phyloP scores from a whole-genome alignment of 2,797 vertebrate genomes.

The Leontopithecus rosalia region DNA sequence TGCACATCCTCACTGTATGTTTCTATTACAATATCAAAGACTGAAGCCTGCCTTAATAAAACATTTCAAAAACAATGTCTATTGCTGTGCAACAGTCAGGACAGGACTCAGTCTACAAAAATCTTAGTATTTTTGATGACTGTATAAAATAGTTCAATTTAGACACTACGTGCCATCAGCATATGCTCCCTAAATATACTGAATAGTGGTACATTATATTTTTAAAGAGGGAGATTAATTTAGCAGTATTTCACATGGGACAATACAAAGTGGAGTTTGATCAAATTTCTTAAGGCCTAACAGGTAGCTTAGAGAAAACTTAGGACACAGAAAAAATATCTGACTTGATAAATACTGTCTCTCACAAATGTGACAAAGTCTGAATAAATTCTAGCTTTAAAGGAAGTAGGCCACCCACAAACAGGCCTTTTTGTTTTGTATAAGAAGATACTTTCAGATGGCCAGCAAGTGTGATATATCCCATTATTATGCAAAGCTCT shows the following conservation, averaged over 20 bases:
- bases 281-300: not conserved
- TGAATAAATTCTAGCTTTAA: conserved; percentile 11
- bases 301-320: not conserved
- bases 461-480: not conserved
- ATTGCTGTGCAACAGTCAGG: not conserved
- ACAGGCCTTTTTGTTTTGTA: not conserved
- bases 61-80: not conserved
- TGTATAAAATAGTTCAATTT: not conserved
- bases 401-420: not conserved
- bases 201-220: not conserved
- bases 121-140: not conserved
- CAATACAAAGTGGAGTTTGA: not conserved
- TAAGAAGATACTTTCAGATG: not conserved
- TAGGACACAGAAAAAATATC: not conserved
- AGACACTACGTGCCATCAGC: not conserved
- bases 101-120: not conserved
- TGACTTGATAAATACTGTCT: not conserved
- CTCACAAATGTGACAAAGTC: conserved; percentile 13
- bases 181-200: not conserved
- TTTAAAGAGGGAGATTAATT: not conserved
- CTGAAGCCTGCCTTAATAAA: not conserved
- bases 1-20: not conserved
- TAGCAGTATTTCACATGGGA: not conserved
- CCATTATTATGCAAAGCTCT: not conserved
- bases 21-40: conserved; percentile 25